Evolutionary conservation across 2,888 invertebrate genomes (phyloP).

Genomic region (Apotomis capreana): DNA sequence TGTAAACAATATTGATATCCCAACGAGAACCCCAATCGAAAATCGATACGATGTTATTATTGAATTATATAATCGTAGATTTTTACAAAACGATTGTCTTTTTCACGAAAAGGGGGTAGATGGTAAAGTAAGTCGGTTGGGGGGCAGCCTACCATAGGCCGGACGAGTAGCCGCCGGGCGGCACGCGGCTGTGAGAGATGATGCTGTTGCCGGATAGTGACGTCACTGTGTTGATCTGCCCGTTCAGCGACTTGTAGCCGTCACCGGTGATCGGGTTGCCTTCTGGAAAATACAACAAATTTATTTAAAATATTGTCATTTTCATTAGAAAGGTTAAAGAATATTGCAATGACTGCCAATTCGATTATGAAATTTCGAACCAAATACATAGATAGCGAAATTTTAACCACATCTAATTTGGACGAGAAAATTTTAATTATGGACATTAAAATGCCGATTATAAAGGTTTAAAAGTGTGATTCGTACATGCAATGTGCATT

Average conservation of each 20-base stretch:
- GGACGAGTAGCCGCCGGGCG: constrained; percentile 87
- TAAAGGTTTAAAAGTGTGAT: neutral
- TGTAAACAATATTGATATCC: constrained; percentile 1
- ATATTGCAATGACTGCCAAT: too few species aligned
- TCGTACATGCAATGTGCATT: constrained; percentile 5
- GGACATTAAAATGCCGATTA: too few species aligned
- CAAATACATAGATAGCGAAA: too few species aligned
- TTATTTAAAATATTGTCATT: neutral
- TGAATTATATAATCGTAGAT: neutral
- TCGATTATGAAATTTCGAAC: too few species aligned
- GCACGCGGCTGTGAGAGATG: constrained; percentile 83
- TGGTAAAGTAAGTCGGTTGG: constrained; percentile 39
- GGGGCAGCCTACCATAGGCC: constrained; percentile 85
- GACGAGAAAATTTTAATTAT: too few species aligned
- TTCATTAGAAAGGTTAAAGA: neutral
- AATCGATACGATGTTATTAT: neutral
- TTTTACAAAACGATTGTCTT: constrained; percentile 21
- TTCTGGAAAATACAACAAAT: constrained; percentile 68
- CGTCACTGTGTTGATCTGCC: constrained; percentile 82
- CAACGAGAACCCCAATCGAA: neutral
- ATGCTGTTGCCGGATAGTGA: constrained; percentile 74
- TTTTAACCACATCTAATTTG: too few species aligned
- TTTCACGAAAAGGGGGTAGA: constrained; percentile 7
- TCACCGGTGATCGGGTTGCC: constrained; percentile 84
- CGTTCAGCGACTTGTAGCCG: constrained; percentile 83